Evolutionary conservation across 2,113 vertebrate genomes (phyloP).

Genomic region (Tachysurus vachellii): DNA sequence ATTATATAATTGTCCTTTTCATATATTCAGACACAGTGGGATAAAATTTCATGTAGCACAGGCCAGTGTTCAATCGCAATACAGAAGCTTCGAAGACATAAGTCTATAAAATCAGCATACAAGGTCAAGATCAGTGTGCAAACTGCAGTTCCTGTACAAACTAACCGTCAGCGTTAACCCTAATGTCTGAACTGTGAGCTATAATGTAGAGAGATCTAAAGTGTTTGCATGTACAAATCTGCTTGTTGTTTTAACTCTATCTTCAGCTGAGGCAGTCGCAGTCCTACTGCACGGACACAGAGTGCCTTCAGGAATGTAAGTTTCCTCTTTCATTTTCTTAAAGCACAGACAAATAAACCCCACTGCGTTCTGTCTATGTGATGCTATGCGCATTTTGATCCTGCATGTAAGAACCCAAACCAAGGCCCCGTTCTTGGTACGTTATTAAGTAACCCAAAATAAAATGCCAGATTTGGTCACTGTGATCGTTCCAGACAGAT

Average conservation of each 20-base stretch:
- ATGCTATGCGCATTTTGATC: not conserved
- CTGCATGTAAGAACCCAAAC: not conserved
- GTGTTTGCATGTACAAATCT: not conserved
- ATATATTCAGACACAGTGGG: too few species aligned
- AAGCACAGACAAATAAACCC: not conserved
- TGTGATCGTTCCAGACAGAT: not conserved
- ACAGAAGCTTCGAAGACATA: not conserved
- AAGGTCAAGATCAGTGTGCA: not conserved
- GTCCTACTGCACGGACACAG: slow-evolving; percentile 95
- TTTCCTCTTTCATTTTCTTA: slow-evolving; percentile 53
- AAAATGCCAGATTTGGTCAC: not conserved
- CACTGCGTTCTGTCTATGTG: not conserved
- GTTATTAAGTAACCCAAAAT: not conserved
- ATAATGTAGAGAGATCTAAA: not conserved
- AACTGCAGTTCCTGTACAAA: not conserved
- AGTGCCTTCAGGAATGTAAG: slow-evolving; percentile 95
- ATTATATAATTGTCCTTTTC: not conserved
- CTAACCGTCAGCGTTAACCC: not conserved
- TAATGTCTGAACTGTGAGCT: not conserved
- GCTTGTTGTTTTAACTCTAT: slow-evolving; percentile 47
- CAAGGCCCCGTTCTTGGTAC: not conserved
- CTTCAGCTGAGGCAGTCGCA: slow-evolving; percentile 92
- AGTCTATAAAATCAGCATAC: not conserved
- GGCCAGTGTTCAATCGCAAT: not conserved
- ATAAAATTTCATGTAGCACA: not conserved